Percentiles rank a stretch among this genome's conserved stretches.
phyloP scores from a whole-genome alignment of 2,888 invertebrate species.

The Eupithecia exiguata region DNA sequence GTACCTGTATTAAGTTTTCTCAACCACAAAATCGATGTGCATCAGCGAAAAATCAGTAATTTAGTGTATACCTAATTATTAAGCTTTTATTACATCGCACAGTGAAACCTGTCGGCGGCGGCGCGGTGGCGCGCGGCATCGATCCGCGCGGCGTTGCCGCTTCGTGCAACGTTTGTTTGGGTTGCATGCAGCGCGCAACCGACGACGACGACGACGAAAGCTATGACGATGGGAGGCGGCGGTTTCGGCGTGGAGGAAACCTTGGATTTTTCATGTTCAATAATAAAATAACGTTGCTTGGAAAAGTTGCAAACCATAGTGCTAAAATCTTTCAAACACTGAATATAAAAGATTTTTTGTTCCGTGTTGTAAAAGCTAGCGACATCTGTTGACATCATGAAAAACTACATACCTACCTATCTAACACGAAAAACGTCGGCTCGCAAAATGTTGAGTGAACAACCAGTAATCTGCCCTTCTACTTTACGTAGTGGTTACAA shows the following conservation, averaged over 20 bases:
- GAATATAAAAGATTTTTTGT: neutral
- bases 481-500: neutral
- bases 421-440: neutral
- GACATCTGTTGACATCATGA: slow-evolving; percentile 3
- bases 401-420: neutral
- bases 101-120: slow-evolving; percentile 60
- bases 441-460: neutral
- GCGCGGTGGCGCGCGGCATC: slow-evolving; percentile 61
- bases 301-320: neutral
- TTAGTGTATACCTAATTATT: slow-evolving; percentile 75
- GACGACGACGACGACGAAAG: neutral
- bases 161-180: slow-evolving; percentile 77
- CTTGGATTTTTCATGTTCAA: neutral
- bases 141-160: slow-evolving; percentile 77
- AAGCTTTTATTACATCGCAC: slow-evolving; percentile 68
- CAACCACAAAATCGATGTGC: slow-evolving; percentile 40
- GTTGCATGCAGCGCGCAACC: slow-evolving; percentile 64
- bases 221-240: too few relatives aligned
- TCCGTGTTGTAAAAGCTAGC: neutral
- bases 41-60: slow-evolving; percentile 63
- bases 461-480: neutral
- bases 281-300: neutral
- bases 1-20: slow-evolving; percentile 11
- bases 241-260: neutral
- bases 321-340: neutral